Base-by-base conservation (phyloP, 2,888 invertebrate species). In the Erynnis tages region DNA sequence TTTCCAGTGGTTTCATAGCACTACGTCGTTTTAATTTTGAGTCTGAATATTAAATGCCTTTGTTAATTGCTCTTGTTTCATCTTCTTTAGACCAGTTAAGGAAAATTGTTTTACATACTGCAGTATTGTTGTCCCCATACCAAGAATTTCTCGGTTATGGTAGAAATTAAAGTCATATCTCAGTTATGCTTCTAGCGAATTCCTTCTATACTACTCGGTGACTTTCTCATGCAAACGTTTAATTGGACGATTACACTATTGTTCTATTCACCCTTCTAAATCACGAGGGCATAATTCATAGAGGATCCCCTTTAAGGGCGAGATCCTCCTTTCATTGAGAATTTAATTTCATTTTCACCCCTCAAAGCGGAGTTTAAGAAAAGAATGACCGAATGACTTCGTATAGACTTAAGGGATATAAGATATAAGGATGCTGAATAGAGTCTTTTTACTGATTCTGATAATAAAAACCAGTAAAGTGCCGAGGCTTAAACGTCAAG, bases 321-420 rank as follows among this genome's bases (percentile, higher is more conserved):
- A 75, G 79, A 80, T 81, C 69, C 75, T 76, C 82, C 84, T 83
- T 86, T 87, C 85, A 87, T 81, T 82, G 72, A 78, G 81, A 85
- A 86, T 88, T 87, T 88, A 85, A 89, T 89, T 88, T 88, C 82
- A 83, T 87, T 82, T 81, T 82, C 88, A 85, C 89, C 87, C 87
- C 86, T 83, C 82, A 77, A 75, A 23, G 44, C 44, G 47, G 52
- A 62, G 62, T 71, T 80, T 76, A 77, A 82, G 82, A 81, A 82
- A 85, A 86, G 83, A 87, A 83, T 85, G 85, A 85, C 84, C 79
- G 73, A 75, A 73, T 79, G 84, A 82, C 86, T 81, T 73, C 57
- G 67, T 69, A 66, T 62, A 44, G 61, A 53, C 58, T 61, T 67
- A 69, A 63, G 66, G 66, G 76, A 76, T 69, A 68, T 68, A 68